A percentile compares a stretch with the other conserved stretches of the same genome.
Conservation (phyloP, 2,113 vertebrate species). For the Puffinus mauretanicus region DNA sequence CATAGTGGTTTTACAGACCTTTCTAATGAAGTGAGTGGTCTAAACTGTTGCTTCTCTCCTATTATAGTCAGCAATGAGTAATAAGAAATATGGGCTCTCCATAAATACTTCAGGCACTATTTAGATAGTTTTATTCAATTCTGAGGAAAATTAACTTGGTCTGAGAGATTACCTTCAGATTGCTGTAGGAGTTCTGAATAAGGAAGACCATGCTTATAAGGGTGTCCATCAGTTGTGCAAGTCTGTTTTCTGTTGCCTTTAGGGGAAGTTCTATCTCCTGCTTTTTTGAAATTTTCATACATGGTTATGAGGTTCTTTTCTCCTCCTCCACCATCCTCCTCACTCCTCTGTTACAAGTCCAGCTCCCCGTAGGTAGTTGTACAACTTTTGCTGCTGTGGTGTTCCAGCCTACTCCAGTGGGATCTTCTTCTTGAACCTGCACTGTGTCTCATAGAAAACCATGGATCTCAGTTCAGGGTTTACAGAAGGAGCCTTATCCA, state of each 20-base stretch:
- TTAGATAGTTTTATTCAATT: not conserved
- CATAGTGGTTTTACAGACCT: not conserved
- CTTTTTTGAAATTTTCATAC: not conserved
- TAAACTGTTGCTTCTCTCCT: not conserved
- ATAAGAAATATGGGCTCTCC: not conserved
- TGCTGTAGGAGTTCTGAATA: not conserved
- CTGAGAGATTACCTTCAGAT: not conserved
- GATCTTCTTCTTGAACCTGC: not conserved
- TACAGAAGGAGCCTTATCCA: not conserved
- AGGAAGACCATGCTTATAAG: not conserved
- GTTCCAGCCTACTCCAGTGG: not conserved
- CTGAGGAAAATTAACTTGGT: not conserved
- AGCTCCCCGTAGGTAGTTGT: not conserved
- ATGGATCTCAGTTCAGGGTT: not conserved
- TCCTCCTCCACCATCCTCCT: not conserved
- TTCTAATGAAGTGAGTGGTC: not conserved
- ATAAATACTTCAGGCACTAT: not conserved
- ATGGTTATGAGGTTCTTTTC: not conserved
- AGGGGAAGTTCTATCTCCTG: not conserved
- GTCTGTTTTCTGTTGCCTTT: not conserved
- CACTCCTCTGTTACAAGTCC: not conserved
- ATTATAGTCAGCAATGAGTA: not conserved
- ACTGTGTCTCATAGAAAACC: not conserved
- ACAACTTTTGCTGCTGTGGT: not conserved
- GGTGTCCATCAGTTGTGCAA: accelerated